Percentiles rank a stretch among this genome's conserved stretches.
phyloP scores from a whole-genome alignment of 2,888 invertebrate species.

The Tolmerus cingulatus region DNA sequence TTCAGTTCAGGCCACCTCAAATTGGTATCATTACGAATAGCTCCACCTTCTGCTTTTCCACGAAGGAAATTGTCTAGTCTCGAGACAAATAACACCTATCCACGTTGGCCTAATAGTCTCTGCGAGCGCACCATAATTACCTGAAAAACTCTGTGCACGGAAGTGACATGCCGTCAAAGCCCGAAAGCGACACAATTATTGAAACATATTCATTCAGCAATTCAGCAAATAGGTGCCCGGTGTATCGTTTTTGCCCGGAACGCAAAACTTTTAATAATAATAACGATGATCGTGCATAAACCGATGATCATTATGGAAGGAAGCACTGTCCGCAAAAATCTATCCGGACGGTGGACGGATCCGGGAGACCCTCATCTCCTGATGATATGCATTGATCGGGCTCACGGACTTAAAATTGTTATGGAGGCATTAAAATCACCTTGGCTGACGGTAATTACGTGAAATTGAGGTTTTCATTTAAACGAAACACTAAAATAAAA shows the following conservation, averaged over 20 bases:
- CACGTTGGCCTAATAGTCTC: background rate
- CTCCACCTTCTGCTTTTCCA: background rate
- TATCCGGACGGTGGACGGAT: background rate
- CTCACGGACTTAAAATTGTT: constrained; percentile 45
- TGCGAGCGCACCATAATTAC: constrained; percentile 2
- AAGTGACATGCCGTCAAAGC: constrained; percentile 18
- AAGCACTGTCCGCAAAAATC: background rate
- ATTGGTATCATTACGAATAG: background rate
- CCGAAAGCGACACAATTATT: background rate
- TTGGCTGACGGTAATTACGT: constrained; percentile 49
- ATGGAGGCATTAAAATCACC: constrained; percentile 49
- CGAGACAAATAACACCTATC: background rate
- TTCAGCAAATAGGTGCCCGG: background rate
- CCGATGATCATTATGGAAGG: constrained; percentile 1
- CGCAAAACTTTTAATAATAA: constrained; percentile 22
- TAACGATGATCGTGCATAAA: constrained; percentile 21
- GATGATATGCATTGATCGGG: background rate
- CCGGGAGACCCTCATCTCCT: background rate
- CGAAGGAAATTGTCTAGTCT: background rate
- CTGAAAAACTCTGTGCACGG: background rate
- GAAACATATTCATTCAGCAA: background rate
- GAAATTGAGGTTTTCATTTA: constrained; percentile 50
- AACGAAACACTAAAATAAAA: constrained; percentile 39
- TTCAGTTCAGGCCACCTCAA: background rate
- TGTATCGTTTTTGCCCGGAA: background rate